These are phyloP conservation scores for Cardiocondyla obscurior DNA, from an alignment of 1,140 invertebrate species.

Conservation along the genomic window DNA sequence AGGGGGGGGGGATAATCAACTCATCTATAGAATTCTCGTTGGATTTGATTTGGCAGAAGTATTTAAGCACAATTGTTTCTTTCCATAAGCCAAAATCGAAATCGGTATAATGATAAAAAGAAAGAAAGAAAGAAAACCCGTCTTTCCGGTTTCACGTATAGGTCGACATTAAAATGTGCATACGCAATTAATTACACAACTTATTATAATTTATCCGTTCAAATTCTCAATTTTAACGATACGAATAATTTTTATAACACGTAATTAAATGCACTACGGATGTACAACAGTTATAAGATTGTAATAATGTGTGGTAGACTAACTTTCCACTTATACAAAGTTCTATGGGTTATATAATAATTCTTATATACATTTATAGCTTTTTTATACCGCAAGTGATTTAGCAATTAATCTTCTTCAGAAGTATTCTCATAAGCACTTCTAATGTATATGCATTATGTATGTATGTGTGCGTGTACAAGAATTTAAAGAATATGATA, in stretches of 20 bases:
- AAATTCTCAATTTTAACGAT: slow-evolving; percentile 1
- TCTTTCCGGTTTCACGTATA: background rate
- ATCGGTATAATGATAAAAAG: too few relatives aligned
- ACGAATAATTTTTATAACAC: slow-evolving; percentile 42
- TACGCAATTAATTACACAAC: slow-evolving; percentile 35
- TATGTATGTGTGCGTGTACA: background rate
- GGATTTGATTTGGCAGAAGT: background rate
- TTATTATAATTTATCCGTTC: background rate
- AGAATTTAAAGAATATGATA: background rate
- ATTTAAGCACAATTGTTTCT: background rate
- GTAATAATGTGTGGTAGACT: background rate
- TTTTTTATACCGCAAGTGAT: slow-evolving; percentile 27
- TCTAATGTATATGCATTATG: background rate
- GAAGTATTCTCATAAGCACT: background rate
- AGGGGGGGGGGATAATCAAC: background rate
- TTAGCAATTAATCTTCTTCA: background rate
- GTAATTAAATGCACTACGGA: slow-evolving; percentile 5
- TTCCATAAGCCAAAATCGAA: background rate
- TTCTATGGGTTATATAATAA: slow-evolving; percentile 34
- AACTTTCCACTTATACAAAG: slow-evolving; percentile 19
- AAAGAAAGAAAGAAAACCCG: slow-evolving; percentile 14
- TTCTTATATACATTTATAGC: slow-evolving; percentile 35
- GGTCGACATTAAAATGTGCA: slow-evolving; percentile 22
- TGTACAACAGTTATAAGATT: slow-evolving; percentile 47
- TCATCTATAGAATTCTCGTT: background rate